Base-by-base conservation (phyloP, 2,797 vertebrate genomes). In the Alosa sapidissima region DNA sequence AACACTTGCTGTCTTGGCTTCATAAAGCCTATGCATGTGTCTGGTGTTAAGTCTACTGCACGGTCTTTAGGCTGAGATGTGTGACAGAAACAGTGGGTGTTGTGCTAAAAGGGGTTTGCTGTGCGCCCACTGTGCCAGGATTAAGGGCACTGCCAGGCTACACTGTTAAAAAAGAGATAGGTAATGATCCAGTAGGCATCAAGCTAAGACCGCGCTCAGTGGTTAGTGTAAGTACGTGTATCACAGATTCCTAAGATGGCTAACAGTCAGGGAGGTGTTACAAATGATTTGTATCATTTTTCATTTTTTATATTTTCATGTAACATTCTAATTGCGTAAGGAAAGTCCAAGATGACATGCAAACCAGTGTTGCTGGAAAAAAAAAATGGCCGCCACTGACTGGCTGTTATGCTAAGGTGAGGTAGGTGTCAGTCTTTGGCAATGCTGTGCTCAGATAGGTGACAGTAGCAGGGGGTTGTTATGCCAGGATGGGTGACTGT, bases 91-190 rank as follows among this genome's bases (percentile, higher is more conserved):
- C 68, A 19, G 68, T 45, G 68, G 68, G 68, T 75, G 68, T 75
- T 75, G 68, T 45, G 36, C 68, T 75, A 75, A 75, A 75, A 75
- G 68, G 68, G 68, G 36, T 75, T 75, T 75, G 68, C 68, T 19
- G 6, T 5, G 33, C 33, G 6, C 33, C 14, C 68, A 19, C 2
- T 36, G 5, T 36, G 36, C 68, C 68, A 75, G 45, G 14, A 75
- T 45, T 19, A 36, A 68, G 68, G 14, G 36, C 68, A 75, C 3
- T 75, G 68, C 33, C 36, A 45, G 36, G 68, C 68, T 75, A 75
- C 68, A 45, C 68, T 45, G 68, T 45, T 41, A 58, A n/a, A 58
- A 24, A 24, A 24, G 8, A 62, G n/a, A 60, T 24, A 62, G n/a
- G 58, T 62, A 24, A 62, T 5, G 58, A 62, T 62, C 58, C 58